These are phyloP conservation scores for Desmodus rotundus DNA, from an alignment of 2,113 vertebrate genomes.

Conservation along the genomic window DNA sequence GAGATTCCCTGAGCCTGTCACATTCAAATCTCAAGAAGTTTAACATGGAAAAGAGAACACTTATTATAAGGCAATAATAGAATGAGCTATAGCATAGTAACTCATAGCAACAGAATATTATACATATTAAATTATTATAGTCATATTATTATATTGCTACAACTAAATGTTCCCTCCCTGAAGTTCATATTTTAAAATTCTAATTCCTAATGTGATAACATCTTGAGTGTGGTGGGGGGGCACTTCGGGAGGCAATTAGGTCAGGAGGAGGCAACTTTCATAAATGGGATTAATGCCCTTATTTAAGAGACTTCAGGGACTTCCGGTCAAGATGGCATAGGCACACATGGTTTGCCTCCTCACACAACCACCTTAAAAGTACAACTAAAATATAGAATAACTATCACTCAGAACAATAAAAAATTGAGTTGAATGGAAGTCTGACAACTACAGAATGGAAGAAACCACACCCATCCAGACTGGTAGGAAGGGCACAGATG, in stretches of 20 bases:
- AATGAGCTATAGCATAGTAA: background rate
- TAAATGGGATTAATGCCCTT: background rate
- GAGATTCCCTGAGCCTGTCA: background rate
- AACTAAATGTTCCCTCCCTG: background rate
- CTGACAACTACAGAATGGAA: too few species aligned
- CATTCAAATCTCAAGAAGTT: background rate
- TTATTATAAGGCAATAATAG: background rate
- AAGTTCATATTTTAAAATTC: background rate
- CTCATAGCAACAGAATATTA: background rate
- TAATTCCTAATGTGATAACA: background rate
- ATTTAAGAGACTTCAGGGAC: background rate
- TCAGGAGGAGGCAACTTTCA: background rate
- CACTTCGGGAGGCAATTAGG: background rate
- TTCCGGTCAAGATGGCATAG: too few species aligned
- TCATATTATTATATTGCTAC: background rate
- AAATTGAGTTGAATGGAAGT: too few species aligned
- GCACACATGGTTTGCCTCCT: too few species aligned
- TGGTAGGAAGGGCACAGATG: too few species aligned
- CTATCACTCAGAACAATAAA: too few species aligned
- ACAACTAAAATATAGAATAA: too few species aligned
- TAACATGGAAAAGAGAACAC: background rate
- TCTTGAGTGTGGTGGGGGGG: background rate
- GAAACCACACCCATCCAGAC: too few species aligned
- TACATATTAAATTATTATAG: background rate
- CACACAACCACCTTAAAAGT: too few species aligned